Conservation (phyloP, 2,888 invertebrate genomes). For the Coelopa pilipes region DNA sequence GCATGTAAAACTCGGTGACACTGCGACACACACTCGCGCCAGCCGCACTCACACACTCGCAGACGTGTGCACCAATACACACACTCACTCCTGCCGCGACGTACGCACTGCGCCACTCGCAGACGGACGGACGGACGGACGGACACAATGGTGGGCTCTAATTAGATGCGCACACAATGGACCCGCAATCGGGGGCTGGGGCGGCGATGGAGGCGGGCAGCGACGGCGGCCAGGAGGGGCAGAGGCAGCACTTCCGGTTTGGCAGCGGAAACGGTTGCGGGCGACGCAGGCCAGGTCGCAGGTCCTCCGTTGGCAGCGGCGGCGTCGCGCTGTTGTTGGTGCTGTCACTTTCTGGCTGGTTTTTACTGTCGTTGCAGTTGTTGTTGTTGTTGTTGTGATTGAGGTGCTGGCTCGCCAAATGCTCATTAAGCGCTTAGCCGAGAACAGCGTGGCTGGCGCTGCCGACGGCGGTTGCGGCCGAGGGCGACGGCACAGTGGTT, state of each 20-base stretch:
- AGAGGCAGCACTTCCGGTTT: slow-evolving; percentile 28
- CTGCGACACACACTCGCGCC: neutral
- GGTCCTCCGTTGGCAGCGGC: neutral
- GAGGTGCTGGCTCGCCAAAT: slow-evolving; percentile 26
- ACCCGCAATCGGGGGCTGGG: neutral
- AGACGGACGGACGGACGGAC: neutral
- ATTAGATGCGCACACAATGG: slow-evolving; percentile 35
- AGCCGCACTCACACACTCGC: neutral
- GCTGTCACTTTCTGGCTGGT: neutral
- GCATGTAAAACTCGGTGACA: slow-evolving; percentile 32
- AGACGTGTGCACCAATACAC: too few relatives aligned
- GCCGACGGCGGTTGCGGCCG: neutral
- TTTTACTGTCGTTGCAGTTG: neutral
- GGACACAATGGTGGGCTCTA: slow-evolving; percentile 25
- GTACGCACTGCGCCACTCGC: neutral
- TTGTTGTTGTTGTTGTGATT: slow-evolving; percentile 21
- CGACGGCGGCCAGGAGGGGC: neutral
- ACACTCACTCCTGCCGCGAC: neutral
- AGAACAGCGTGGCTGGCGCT: neutral
- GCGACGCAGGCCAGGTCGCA: too few relatives aligned
- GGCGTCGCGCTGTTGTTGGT: neutral
- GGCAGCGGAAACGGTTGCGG: slow-evolving; percentile 31
- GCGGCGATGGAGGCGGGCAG: neutral
- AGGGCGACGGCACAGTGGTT: too few relatives aligned
- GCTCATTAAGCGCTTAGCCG: slow-evolving; percentile 30